Percentiles rank a stretch among this genome's conserved stretches.
Conservation (phyloP, 2,888 invertebrate species). For the Phanerotoma sp. region DNA sequence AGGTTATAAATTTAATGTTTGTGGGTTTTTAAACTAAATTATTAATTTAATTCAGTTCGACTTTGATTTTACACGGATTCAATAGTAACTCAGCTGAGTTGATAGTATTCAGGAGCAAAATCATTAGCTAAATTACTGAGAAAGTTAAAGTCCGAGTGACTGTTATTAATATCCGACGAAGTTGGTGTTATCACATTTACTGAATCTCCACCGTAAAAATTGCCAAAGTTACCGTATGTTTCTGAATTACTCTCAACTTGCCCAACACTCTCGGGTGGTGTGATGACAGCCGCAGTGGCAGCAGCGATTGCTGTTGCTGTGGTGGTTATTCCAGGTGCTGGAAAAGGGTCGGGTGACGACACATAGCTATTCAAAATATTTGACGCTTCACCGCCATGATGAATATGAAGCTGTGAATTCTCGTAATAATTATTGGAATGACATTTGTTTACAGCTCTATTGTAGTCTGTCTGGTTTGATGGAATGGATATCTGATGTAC, state of each 20-base stretch:
- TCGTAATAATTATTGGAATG: constrained; percentile 51
- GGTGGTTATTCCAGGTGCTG: constrained; percentile 58
- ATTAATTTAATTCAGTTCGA: not conserved
- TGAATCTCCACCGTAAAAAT: constrained; percentile 63
- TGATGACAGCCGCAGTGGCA: constrained; percentile 62
- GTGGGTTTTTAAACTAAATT: too few relatives aligned
- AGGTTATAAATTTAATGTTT: too few relatives aligned
- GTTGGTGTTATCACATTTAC: constrained; percentile 57
- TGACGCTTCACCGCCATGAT: constrained; percentile 60
- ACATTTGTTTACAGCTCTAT: constrained; percentile 45
- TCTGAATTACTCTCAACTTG: constrained; percentile 65
- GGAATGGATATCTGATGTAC: constrained; percentile 45
- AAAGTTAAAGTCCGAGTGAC: constrained; percentile 93
- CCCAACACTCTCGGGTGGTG: constrained; percentile 61
- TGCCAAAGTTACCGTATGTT: constrained; percentile 70
- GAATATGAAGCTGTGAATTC: constrained; percentile 49
- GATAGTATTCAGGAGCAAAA: constrained; percentile 90
- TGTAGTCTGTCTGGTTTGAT: constrained; percentile 42
- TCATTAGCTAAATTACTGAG: constrained; percentile 90
- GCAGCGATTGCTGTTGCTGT: constrained; percentile 57
- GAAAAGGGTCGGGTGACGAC: constrained; percentile 58
- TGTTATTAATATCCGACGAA: constrained; percentile 77
- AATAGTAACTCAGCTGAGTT: constrained; percentile 65
- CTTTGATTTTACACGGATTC: not conserved
- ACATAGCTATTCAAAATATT: constrained; percentile 58